Conservation (phyloP, 2,888 invertebrate genomes). For the Hirtodrosophila confusa region DNA sequence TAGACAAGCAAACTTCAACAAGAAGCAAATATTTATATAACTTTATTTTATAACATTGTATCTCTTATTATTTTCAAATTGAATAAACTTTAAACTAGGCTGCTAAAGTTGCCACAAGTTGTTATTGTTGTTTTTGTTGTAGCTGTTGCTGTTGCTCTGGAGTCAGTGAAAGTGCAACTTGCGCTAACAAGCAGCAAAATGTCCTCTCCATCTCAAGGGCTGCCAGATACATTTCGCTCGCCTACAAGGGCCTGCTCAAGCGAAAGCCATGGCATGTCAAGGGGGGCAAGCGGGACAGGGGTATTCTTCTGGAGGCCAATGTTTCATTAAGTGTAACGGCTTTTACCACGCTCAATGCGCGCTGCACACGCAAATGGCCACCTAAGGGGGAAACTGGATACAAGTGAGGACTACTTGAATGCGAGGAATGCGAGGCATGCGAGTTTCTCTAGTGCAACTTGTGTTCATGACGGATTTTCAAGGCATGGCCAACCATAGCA, state of each 20-base stretch:
- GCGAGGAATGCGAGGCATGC: conserved; percentile 19
- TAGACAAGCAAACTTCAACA: no score
- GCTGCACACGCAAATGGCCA: conserved; percentile 41
- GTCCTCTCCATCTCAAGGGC: conserved; percentile 49
- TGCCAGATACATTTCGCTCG: conserved; percentile 57
- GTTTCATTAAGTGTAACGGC: conserved; percentile 67
- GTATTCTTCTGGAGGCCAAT: conserved; percentile 63
- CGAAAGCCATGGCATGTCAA: conserved; percentile 39
- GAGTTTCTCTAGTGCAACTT: conserved; percentile 2
- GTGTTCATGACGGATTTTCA: conserved; percentile 1
- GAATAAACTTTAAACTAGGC: neutral
- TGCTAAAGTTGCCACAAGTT: conserved; percentile 7
- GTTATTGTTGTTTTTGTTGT: conserved; percentile 14
- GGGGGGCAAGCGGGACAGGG: neutral
- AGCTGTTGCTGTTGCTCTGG: conserved; percentile 12
- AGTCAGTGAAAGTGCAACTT: conserved; percentile 66
- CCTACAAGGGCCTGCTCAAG: conserved; percentile 45
- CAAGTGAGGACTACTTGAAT: conserved; percentile 27
- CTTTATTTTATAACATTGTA: no score
- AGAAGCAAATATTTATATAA: no score
- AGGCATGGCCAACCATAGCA: neutral
- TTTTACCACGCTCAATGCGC: conserved; percentile 47
- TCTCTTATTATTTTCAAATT: no score
- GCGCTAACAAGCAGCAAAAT: conserved; percentile 55
- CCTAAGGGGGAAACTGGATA: conserved; percentile 16